Evolutionary conservation across 2,113 vertebrate genomes (phyloP), one percentile per base, ranked within the genome.

Genomic region (Nicator chloris): DNA sequence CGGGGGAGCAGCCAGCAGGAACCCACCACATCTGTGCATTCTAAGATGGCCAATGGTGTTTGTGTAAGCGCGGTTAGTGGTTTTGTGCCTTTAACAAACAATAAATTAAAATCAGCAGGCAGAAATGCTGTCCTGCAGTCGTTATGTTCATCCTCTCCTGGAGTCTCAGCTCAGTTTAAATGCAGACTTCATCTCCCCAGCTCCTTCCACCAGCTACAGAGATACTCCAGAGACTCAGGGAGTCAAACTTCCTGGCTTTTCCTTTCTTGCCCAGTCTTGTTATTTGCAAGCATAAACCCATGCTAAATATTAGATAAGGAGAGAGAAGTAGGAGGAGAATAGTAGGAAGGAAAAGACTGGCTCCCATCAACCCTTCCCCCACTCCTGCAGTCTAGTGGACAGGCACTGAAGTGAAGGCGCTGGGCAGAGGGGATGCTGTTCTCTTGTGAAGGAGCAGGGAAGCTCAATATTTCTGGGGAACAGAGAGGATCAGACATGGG

Each of bases 331-430:
- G 22, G 23, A 54, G 10, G 42, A 35, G 26, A 21, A 9, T 14
- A 39, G 53, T 4, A 59, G 19, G 35, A 47, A 42, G 12, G 27
- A 35, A 77, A 90, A 66, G 1, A 21, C 13, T 45, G 11, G 6
- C 10, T 90, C 11, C 63, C 0, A 0, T 40, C 16, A 56, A 7
- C 16, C 23, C 12, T 54, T 0, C 6, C 13, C 12, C 7, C 0
- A 10, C 3, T 64, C 15, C 44, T 0, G 0, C 18, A 60, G 6
- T 4, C 5, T 49, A 47, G 9, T 0, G 1, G 23, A 39, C 8
- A 54, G 65, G 11, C 24, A 64, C 11, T 0, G 2, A 26, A 37
- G 28, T 24, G 30, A 63, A 59, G 33, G 3, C 2, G 2, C 37
- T 51, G 50, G 13, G 12, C 20, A 53, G 27, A 60, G 15, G 1